Conservation (phyloP, 2,113 vertebrate genomes). For the Sakesphorus luctuosus region DNA sequence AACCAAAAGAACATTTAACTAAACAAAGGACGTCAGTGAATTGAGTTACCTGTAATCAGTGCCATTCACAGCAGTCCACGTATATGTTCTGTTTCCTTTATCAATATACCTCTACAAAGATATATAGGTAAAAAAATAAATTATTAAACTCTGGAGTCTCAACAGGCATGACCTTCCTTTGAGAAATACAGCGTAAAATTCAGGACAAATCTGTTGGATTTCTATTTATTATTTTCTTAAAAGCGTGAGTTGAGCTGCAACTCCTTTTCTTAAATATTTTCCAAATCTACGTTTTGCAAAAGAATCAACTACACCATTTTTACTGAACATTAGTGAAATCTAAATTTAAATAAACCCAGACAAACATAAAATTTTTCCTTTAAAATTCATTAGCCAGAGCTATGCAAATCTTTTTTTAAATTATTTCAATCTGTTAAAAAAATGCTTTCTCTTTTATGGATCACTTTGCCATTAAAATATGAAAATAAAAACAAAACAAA, state of each 20-base stretch:
- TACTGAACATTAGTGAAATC: neutral
- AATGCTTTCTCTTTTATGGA: neutral
- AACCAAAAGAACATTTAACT: neutral
- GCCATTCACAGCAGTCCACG: constrained; percentile 94
- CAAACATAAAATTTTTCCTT: neutral
- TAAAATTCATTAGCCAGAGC: neutral
- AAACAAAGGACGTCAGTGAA: neutral
- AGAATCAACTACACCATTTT: neutral
- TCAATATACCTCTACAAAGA: constrained; percentile 93
- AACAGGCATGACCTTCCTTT: neutral
- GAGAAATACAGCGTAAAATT: neutral
- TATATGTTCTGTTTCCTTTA: constrained; percentile 92
- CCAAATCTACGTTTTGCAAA: neutral
- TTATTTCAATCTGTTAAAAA: neutral
- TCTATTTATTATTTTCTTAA: neutral
- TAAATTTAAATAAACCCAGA: neutral
- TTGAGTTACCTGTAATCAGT: constrained; percentile 94
- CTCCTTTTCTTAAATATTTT: neutral
- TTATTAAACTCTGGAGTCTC: neutral
- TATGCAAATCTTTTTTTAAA: neutral
- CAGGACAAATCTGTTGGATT: neutral
- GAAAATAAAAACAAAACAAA: neutral
- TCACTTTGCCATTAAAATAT: neutral
- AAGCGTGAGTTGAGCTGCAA: neutral
- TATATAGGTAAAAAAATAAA: neutral